Evolutionary conservation across 2,888 invertebrate species (phyloP), one percentile per base, ranked within the genome.

Genomic region (Arrhopalites spinosus): DNA sequence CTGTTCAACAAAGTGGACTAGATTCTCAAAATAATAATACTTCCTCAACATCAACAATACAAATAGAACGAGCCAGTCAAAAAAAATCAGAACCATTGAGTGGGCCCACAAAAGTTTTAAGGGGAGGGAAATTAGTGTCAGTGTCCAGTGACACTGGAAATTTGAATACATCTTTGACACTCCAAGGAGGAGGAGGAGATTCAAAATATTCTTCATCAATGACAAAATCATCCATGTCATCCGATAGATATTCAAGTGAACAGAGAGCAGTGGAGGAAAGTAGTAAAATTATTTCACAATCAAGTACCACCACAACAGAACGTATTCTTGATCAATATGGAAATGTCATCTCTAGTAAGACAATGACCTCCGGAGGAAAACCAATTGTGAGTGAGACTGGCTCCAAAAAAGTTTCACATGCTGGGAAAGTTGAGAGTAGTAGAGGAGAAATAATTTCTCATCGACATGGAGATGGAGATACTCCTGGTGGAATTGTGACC

Each of bases 91-190:
- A 74, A 74, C 30, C 53, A 30, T 43, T 20, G 11, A 43, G 73
- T 11, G 50, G 43, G 50, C 64, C 53, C 36, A 75, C 76, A 56
- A 78, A 77, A 29, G 59, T 81, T 15, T 64, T 82, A 1, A 68
- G 77, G 13, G 79, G 79, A 0, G 80, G 79, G 23, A 81, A 81
- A 77, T 67, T 78, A n/a, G 81, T 80, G 23, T 76, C 59, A 25
- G 75, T 76, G 5, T 64, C 47, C 50, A 66, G 27, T 20, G 73
- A 67, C 53, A 29, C 45, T 17, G 17, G 3, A 17, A 30, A 25
- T n/a, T 59, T n/a, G 13, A 23, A 23, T 17, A 43, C 68, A 23
- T 13, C 36, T 27, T 25, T 36, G 20, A 13, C 43, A 68, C 59
- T 20, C 11, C 2, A 20, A n/a, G 20, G 23, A 59, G 11, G 20